Base-by-base conservation (phyloP, 1,140 invertebrate species). In the Zaprionus camerounensis region DNA sequence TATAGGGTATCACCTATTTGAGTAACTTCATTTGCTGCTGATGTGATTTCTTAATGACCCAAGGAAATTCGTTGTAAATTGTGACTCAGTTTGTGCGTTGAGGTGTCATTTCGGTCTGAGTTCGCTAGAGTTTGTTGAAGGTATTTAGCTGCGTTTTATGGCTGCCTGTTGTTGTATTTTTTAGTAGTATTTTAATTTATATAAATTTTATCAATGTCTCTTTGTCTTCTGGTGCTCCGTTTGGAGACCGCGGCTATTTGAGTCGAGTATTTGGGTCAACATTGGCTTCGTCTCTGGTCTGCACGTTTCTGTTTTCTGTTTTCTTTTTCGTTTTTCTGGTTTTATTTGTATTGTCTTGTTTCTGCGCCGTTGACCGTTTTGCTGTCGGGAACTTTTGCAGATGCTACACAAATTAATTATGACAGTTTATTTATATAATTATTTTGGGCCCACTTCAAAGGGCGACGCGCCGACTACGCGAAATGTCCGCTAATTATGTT, bases 371-470 rank as follows among this genome's bases (percentile, higher is more conserved):
- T 75, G 57, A 65, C 41, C 61, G 59, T 61, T 57, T 59, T 44
- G 44, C 72, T 58, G 44, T 22, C 26, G 55, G 51, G 36, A 36
- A 68, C 12, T 81, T 65, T 68, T 61, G 69, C 76, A 80, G 81
- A 69, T 76, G 85, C 56, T 46, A 53, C 59, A 79, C 84, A 75
- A 90, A 88, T 88, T 88, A 88, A 88, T 88, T 88, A 90, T 88
- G 85, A 90, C 85, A 88, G 85, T 88, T 88, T 88, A 88, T 88
- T 90, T 90, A 88, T 90, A 85, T 88, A 88, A 90, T 88, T 88
- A 84, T 90, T 85, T 77, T 49, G 55, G 59, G 20, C 36, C n/a
- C 64, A 80, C 70, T 82, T 90, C 81, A 90, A 90, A 88, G 61
- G 20, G 51, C 24, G 41, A 15, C 17, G 28, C 81, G 85, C 49